Conservation (phyloP, 2,888 invertebrate species). For the Xestoiulus laeticollis region DNA sequence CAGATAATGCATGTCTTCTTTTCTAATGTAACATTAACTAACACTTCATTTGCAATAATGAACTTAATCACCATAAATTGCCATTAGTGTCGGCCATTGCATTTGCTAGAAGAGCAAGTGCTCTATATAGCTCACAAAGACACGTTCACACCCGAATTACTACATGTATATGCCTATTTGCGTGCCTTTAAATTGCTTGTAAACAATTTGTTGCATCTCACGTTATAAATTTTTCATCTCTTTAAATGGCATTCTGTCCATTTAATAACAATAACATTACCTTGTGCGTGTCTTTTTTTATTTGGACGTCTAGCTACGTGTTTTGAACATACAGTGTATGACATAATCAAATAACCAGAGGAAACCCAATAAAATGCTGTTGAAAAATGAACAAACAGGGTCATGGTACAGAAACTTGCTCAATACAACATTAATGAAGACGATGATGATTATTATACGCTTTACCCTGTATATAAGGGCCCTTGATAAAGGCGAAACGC, state of each 20-base stretch:
- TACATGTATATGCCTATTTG: background rate
- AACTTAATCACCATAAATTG: background rate
- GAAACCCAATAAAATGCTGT: background rate
- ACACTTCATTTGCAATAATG: background rate
- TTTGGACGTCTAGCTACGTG: background rate
- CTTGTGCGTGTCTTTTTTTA: background rate
- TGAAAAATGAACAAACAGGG: constrained; percentile 18
- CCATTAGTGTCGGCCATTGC: background rate
- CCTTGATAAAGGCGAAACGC: background rate
- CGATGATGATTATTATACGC: background rate
- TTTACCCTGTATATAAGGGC: background rate
- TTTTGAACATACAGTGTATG: background rate
- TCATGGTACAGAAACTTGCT: background rate
- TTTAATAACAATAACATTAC: background rate
- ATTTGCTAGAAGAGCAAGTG: background rate
- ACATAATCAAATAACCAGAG: constrained; percentile 22
- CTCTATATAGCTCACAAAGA: background rate
- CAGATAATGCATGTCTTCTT: background rate
- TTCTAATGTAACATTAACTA: background rate
- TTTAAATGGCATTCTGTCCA: background rate
- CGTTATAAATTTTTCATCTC: background rate
- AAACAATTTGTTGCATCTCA: background rate
- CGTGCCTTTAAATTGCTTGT: background rate
- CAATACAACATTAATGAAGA: background rate
- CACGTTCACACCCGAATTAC: background rate